Evolutionary conservation across 1,140 invertebrate species (phyloP), one percentile per base, ranked within the genome.

Genomic region (Lamellibrachia luymesi): DNA sequence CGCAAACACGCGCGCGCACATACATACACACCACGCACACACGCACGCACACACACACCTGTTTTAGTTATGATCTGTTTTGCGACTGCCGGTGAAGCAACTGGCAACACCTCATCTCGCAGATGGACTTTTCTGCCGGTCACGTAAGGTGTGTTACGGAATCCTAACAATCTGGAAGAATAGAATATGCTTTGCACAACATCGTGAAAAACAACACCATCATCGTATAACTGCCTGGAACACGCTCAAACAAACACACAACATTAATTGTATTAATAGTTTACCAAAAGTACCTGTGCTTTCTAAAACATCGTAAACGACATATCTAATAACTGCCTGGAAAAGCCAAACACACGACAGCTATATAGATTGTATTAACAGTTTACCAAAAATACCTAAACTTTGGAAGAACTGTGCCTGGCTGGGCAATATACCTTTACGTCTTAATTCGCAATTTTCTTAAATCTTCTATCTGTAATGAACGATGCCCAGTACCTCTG

Each of bases 121-220:
- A 94, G 52, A 52, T 93, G 93, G 25, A 94, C 80, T 89, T 80
- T 94, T 91, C 94, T 90, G 52, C 94, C 94, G 6, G 52, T 80
- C 50, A 93, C 94, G 51, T 92, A 93, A n/a, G 94, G 94, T 6
- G 93, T 93, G 92, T 94, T 94, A 56, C 92, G 90, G 51, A 94
- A 93, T 17, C 92, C 94, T 50, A 94, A 91, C 22, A 94, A 91
- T 91, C 94, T 94, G 93, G 22, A 91, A 91, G 17, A 10, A 91
- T 56, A 56, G 17, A 2, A 80, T 80, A 22, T 80, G 25, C 13
- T 80, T 10, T 80, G 64, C 0, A 13, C 52, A 56, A 6, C 52
- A 56, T 56, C 52, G 52, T 7, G 52, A 56, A 13, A 38, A 38
- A 38, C 38, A 38, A 38, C 38, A 38, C 38, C 38, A 38, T 38